Percentiles rank a stretch among this genome's conserved stretches.
These are phyloP conservation scores for Halictus rubicundus DNA, from an alignment of 1,140 invertebrate species.

Conservation along the genomic window DNA sequence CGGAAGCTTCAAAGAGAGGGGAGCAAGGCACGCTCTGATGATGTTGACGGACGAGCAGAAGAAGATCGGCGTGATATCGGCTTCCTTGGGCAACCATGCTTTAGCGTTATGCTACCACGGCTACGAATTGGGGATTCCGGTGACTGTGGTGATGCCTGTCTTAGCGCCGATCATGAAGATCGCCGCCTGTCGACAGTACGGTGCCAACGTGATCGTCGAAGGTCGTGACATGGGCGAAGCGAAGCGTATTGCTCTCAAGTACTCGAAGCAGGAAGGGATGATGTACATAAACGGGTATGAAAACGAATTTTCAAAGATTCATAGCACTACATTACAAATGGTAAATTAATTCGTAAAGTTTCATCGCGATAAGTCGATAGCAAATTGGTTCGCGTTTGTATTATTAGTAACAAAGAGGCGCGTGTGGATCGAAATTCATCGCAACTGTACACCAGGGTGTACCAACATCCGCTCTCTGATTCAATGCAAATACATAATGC, in stretches of 20 bases:
- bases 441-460: too few species aligned
- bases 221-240: conserved; percentile 94
- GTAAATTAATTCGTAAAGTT: too few species aligned
- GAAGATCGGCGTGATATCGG: conserved; percentile 91
- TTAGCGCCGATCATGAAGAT: conserved; percentile 97
- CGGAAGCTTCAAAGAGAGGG: conserved; percentile 96
- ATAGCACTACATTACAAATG: too few species aligned
- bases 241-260: conserved; percentile 87
- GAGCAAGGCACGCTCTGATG: conserved; percentile 91
- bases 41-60: conserved; percentile 88
- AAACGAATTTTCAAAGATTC: not conserved
- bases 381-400: too few species aligned
- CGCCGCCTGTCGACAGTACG: conserved; percentile 90
- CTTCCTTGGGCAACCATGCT: conserved; percentile 96
- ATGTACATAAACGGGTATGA: conserved; percentile 92
- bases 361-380: too few species aligned
- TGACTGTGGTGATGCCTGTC: conserved; percentile 96
- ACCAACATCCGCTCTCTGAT: too few species aligned
- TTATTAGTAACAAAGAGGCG: too few species aligned
- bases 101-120: conserved; percentile 94
- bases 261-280: conserved; percentile 86
- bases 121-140: conserved; percentile 88
- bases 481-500: too few species aligned
- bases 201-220: conserved; percentile 91
- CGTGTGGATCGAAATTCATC: too few species aligned